A percentile compares a stretch with the other conserved stretches of the same genome.
These are phyloP conservation scores for Fragum whitleyi DNA, from an alignment of 2,888 invertebrate genomes.

Conservation along the genomic window DNA sequence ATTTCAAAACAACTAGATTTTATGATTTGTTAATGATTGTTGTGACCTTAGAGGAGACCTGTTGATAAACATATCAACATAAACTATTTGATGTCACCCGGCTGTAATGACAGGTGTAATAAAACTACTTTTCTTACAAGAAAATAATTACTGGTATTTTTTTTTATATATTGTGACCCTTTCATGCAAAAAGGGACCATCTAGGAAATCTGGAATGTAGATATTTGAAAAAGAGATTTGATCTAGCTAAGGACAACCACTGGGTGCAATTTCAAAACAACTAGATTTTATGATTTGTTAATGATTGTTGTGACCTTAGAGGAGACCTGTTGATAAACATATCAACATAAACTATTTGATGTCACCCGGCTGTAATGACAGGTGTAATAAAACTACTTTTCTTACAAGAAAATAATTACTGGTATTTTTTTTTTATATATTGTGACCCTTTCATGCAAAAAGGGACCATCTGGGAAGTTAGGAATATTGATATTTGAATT, in stretches of 20 bases:
- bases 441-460: no score
- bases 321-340: not conserved
- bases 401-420: not conserved
- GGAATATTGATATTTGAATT: no score
- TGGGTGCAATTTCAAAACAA: no score
- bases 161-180: no score
- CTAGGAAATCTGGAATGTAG: no score
- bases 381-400: not conserved
- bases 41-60: not conserved
- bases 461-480: no score
- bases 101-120: not conserved
- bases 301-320: not conserved
- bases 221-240: no score
- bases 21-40: not conserved
- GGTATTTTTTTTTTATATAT: no score
- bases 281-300: not conserved
- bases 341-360: slow-evolving; percentile 5
- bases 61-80: slow-evolving; percentile 3
- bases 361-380: not conserved
- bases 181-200: no score
- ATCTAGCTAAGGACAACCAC: no score
- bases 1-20: no score
- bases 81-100: slow-evolving; percentile 1
- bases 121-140: not conserved
- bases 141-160: not conserved